Conservation (phyloP, 2,888 invertebrate species). For the Tetropium fuscum region DNA sequence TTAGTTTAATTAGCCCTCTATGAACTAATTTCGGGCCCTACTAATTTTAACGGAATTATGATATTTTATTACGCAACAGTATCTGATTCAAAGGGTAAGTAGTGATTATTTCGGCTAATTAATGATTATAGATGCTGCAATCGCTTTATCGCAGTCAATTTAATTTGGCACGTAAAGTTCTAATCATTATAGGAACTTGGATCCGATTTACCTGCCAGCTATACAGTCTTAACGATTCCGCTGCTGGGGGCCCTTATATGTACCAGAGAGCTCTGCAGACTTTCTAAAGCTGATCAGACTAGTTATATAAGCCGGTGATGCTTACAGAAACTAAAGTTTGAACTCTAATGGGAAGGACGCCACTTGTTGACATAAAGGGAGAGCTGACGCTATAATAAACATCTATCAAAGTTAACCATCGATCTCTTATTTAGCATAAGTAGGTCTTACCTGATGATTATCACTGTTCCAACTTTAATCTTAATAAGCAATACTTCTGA, state of each 20-base stretch:
- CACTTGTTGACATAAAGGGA: constrained; percentile 28
- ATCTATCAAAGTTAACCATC: constrained; percentile 25
- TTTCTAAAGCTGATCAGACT: constrained; percentile 25
- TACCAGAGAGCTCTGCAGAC: constrained; percentile 15
- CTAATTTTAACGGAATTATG: constrained; percentile 38
- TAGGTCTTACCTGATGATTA: constrained; percentile 13
- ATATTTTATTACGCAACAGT: constrained; percentile 38
- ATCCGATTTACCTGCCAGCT: constrained; percentile 30
- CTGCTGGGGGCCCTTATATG: constrained; percentile 17
- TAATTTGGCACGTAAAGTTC: constrained; percentile 44
- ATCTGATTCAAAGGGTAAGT: constrained; percentile 38
- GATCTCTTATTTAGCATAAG: constrained; percentile 23
- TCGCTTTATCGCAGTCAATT: constrained; percentile 39
- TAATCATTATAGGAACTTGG: constrained; percentile 37
- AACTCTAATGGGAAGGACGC: constrained; percentile 26
- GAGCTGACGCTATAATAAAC: constrained; percentile 20
- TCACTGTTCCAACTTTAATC: neutral
- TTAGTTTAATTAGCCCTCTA: constrained; percentile 40
- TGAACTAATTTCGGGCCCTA: constrained; percentile 13
- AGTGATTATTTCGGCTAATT: constrained; percentile 43
- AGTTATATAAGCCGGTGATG: constrained; percentile 26
- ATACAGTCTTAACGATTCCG: constrained; percentile 25
- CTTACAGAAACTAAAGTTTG: constrained; percentile 24
- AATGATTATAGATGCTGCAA: constrained; percentile 36
- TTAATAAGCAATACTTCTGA: too few relatives aligned